A percentile compares a stretch with the other conserved stretches of the same genome.
Conservation (phyloP, 2,113 vertebrate species). For the Empidonax traillii region DNA sequence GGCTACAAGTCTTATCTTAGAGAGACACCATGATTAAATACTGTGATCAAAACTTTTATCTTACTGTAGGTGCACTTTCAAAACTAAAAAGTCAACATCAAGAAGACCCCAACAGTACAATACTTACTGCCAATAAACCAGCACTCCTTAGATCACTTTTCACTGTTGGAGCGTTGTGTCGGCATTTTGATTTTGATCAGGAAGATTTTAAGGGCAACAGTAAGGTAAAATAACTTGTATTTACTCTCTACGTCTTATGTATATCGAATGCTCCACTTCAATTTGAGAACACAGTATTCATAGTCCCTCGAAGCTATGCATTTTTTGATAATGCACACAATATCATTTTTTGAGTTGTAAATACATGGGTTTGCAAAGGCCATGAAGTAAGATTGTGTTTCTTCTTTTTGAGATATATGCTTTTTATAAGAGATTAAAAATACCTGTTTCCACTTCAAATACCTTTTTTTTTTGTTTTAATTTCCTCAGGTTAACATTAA, state of each 20-base stretch:
- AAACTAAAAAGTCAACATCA: conserved; percentile 96
- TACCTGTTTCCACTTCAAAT: not conserved
- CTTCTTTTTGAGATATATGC: not conserved
- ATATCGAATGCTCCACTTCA: not conserved
- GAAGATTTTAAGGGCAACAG: conserved; percentile 97
- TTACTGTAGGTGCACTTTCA: conserved; percentile 86
- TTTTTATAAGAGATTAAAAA: not conserved
- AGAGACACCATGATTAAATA: not conserved
- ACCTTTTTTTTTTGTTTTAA: not conserved
- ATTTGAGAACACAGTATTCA: not conserved
- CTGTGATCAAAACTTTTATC: conserved; percentile 21
- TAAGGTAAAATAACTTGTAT: conserved; percentile 81
- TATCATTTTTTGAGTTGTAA: not conserved
- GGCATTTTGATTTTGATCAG: conserved; percentile 97
- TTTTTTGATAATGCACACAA: not conserved
- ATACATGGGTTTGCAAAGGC: not conserved
- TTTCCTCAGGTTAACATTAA: conserved; percentile 90
- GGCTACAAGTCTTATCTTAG: not conserved
- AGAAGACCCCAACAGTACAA: conserved; percentile 91
- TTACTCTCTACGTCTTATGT: not conserved
- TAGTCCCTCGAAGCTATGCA: not conserved
- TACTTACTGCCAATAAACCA: conserved; percentile 91
- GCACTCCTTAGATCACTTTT: conserved; percentile 95
- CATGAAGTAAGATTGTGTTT: not conserved
- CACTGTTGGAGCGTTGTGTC: conserved; percentile 93